phyloP scores from a whole-genome alignment of 2,797 vertebrate species.

The Rhinatrema bivittatum region DNA sequence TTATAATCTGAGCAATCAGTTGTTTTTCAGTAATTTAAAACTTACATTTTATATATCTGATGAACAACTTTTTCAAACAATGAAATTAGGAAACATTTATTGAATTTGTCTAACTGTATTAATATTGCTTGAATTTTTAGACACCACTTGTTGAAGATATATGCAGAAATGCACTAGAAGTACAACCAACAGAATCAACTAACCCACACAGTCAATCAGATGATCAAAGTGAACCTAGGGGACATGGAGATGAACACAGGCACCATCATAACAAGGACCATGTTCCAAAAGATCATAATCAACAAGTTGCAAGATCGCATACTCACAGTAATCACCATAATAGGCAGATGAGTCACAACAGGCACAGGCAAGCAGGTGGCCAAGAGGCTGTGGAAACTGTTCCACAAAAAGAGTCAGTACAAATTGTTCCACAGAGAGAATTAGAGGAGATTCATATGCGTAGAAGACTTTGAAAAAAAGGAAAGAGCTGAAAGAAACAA shows the following conservation, averaged over 20 bases:
- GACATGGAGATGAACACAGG: not conserved
- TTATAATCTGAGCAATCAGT: too few relatives aligned
- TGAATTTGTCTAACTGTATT: too few relatives aligned
- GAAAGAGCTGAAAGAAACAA: constrained; percentile 62
- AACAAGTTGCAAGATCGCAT: not conserved
- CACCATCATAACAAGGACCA: constrained; percentile 6
- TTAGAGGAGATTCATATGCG: not conserved
- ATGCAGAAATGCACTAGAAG: constrained; percentile 26
- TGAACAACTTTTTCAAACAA: too few relatives aligned
- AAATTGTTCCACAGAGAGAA: constrained; percentile 11
- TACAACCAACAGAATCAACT: not conserved
- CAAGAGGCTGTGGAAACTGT: constrained; percentile 9
- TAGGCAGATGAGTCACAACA: constrained; percentile 6
- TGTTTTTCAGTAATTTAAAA: too few relatives aligned
- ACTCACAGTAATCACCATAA: not conserved
- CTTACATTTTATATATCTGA: too few relatives aligned
- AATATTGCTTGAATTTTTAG: constrained; percentile 32
- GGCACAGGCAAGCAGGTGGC: constrained; percentile 13
- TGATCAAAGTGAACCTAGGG: not conserved
- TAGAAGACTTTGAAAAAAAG: constrained; percentile 49
- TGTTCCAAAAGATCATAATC: not conserved
- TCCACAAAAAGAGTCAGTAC: constrained; percentile 14
- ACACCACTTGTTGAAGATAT: constrained; percentile 21
- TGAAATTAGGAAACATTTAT: too few relatives aligned
- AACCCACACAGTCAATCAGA: not conserved